Percentiles rank a stretch among this genome's conserved stretches.
Conservation (phyloP, 2,888 invertebrate species). For the Anagyrus pseudococci region DNA sequence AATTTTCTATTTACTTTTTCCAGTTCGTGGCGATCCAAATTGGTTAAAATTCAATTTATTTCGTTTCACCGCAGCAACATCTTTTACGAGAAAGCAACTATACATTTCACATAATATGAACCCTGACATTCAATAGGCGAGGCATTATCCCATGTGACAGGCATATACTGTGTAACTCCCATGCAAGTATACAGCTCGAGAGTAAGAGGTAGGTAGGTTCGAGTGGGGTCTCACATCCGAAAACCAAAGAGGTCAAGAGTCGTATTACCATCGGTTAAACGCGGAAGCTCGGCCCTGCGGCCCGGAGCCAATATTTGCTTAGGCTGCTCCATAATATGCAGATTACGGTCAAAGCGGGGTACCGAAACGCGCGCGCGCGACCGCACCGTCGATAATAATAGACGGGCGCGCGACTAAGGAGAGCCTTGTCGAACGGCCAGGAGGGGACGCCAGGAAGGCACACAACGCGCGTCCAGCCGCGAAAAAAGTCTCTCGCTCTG, state of each 20-base stretch:
- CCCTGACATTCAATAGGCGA: slow-evolving; percentile 11
- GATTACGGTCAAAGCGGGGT: slow-evolving; percentile 26
- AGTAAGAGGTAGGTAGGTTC: slow-evolving; percentile 5
- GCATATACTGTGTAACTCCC: background rate
- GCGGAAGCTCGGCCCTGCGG: slow-evolving; percentile 23
- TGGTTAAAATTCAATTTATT: too few species aligned
- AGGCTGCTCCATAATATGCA: slow-evolving; percentile 33
- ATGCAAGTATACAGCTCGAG: background rate
- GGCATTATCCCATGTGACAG: background rate
- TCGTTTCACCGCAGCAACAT: too few species aligned
- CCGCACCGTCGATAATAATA: slow-evolving; percentile 21
- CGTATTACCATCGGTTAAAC: slow-evolving; percentile 38
- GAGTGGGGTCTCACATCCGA: slow-evolving; percentile 1
- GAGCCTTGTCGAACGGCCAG: background rate
- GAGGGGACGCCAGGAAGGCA: slow-evolving; percentile 16
- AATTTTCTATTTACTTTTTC: too few species aligned
- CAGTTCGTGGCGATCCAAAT: too few species aligned
- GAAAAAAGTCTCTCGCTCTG: slow-evolving; percentile 34
- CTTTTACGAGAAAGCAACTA: background rate
- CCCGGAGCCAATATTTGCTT: slow-evolving; percentile 32
- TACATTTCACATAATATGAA: slow-evolving; percentile 8
- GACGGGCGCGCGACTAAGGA: background rate
- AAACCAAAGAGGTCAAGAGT: slow-evolving; percentile 48
- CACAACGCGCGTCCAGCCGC: slow-evolving; percentile 33
- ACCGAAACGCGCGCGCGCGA: background rate